phyloP scores from a whole-genome alignment of 2,113 vertebrate genomes.

The Trematocara macrostoma region DNA sequence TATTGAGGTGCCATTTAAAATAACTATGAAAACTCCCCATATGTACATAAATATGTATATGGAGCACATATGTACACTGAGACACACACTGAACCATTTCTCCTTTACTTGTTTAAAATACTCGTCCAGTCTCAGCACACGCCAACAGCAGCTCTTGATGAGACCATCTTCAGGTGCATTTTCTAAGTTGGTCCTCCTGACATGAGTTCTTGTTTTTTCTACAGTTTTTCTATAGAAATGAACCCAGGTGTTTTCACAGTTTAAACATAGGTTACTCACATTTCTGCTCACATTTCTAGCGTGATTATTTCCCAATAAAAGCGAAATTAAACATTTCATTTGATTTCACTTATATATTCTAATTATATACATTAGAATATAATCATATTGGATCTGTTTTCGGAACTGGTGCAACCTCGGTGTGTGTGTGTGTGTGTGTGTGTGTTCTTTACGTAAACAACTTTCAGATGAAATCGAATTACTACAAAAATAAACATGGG shows the following conservation, averaged over 20 bases:
- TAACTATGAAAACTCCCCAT: neutral
- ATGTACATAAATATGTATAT: neutral
- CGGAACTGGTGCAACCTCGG: neutral
- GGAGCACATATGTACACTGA: neutral
- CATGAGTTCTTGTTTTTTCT: slow-evolving; percentile 53
- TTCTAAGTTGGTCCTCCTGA: slow-evolving; percentile 24
- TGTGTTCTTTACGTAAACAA: neutral
- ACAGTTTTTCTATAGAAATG: slow-evolving; percentile 42
- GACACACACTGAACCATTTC: neutral
- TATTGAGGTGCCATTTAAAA: slow-evolving; percentile 47
- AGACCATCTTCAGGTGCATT: slow-evolving; percentile 29
- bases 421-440: neutral
- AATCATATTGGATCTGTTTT: neutral
- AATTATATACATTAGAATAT: neutral
- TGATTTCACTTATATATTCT: neutral
- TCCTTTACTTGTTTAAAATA: neutral
- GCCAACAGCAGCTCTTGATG: slow-evolving; percentile 18
- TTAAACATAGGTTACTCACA: neutral
- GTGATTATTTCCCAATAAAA: neutral
- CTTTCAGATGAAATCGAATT: neutral
- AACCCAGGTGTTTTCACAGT: neutral
- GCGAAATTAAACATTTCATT: neutral
- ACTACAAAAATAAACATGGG: neutral
- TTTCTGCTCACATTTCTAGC: neutral
- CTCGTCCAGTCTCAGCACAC: slow-evolving; percentile 4